Conservation (phyloP, 1,140 invertebrate genomes). For the Idris sp. region DNA sequence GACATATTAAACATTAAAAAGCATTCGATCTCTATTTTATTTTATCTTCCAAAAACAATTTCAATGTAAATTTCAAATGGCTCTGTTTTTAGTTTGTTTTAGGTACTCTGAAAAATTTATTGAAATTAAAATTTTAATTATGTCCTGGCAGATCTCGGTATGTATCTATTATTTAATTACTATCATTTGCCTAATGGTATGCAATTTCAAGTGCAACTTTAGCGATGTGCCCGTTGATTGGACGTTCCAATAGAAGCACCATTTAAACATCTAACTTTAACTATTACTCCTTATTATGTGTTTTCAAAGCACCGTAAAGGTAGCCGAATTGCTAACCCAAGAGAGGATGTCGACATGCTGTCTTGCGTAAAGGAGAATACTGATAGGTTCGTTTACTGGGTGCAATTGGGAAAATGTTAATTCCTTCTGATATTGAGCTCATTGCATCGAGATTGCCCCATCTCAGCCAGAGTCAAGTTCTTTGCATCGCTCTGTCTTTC, state of each 20-base stretch:
- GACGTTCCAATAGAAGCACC: conserved; percentile 45
- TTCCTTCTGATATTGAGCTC: conserved; percentile 53
- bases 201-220: conserved; percentile 46
- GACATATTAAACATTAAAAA: too few species aligned
- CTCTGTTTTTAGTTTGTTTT: too few species aligned
- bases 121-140: too few species aligned
- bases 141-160: too few species aligned
- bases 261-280: conserved; percentile 66
- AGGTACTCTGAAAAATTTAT: too few species aligned
- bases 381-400: conserved; percentile 51
- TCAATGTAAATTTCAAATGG: too few species aligned
- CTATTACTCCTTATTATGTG: conserved; percentile 59
- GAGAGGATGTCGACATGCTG: conserved; percentile 48
- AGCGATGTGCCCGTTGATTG: conserved; percentile 53
- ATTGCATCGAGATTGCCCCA: conserved; percentile 49
- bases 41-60: too few species aligned
- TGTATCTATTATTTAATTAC: conserved; percentile 50
- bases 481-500: background rate
- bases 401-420: conserved; percentile 56
- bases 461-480: conserved; percentile 14
- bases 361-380: conserved; percentile 53
- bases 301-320: conserved; percentile 43
- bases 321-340: conserved; percentile 36
- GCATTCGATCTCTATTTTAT: too few species aligned
- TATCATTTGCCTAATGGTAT: conserved; percentile 40